Percentiles rank a stretch among this genome's conserved stretches.
These are phyloP conservation scores for Agrochola circellaris DNA, from an alignment of 2,888 invertebrate species.

Conservation along the genomic window DNA sequence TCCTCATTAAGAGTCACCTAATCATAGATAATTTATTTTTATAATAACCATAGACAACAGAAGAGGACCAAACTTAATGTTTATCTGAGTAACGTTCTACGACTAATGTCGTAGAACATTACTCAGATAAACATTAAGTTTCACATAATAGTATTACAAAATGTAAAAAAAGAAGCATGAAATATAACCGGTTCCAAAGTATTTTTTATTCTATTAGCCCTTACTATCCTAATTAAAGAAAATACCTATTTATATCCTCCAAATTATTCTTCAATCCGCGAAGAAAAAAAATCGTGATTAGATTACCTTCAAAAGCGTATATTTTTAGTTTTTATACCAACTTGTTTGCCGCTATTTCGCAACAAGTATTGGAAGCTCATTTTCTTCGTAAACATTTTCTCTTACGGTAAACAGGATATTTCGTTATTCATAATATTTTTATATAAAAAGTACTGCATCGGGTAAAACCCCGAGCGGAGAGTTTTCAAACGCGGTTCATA, in stretches of 20 bases:
- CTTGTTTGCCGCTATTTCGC: slow-evolving; percentile 55
- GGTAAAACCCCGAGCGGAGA: slow-evolving; percentile 27
- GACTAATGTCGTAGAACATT: no score
- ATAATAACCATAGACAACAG: no score
- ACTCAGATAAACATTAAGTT: no score
- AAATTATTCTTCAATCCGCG: background rate
- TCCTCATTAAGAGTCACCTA: no score
- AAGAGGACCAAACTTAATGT: no score
- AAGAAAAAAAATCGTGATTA: slow-evolving; percentile 27
- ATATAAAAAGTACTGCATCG: slow-evolving; percentile 56
- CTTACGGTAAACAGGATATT: slow-evolving; percentile 61
- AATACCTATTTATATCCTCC: background rate
- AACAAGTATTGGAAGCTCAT: slow-evolving; percentile 63
- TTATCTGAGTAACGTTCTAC: no score
- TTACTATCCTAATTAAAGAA: no score
- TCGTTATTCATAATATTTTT: slow-evolving; percentile 57
- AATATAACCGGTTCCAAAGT: no score
- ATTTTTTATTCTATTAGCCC: no score
- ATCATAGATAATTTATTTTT: no score
- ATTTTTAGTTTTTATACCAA: slow-evolving; percentile 53
- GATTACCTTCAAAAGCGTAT: slow-evolving; percentile 34
- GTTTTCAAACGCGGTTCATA: slow-evolving; percentile 41
- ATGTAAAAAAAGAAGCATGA: no score
- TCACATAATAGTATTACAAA: no score
- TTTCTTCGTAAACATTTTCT: slow-evolving; percentile 58